Evolutionary conservation across 2,113 vertebrate species (phyloP).

Genomic region (Platichthys flesus): DNA sequence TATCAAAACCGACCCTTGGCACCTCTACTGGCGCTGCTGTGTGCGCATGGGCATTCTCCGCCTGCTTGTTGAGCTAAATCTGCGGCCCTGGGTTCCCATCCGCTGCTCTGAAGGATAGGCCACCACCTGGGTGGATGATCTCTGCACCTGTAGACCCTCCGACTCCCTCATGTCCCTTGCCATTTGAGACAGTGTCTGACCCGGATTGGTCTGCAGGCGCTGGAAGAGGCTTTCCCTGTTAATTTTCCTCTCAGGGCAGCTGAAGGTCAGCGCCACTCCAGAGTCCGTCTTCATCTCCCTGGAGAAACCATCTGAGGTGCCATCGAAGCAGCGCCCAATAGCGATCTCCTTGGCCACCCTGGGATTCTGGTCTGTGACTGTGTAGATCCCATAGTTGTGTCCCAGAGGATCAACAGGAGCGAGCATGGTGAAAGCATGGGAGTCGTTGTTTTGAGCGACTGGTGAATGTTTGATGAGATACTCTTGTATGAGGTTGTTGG

Average conservation of each 20-base stretch:
- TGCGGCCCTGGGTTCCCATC: slow-evolving; percentile 69
- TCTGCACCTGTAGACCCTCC: slow-evolving; percentile 73
- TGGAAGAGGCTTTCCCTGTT: slow-evolving; percentile 92
- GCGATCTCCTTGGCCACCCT: slow-evolving; percentile 95
- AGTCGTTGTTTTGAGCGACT: slow-evolving; percentile 81
- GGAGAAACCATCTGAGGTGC: slow-evolving; percentile 95
- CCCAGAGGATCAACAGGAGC: slow-evolving; percentile 93
- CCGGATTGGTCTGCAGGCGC: slow-evolving; percentile 88
- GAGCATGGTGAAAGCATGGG: slow-evolving; percentile 88
- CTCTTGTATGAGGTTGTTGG: slow-evolving; percentile 89
- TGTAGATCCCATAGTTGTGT: slow-evolving; percentile 99
- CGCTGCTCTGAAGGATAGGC: slow-evolving; percentile 81
- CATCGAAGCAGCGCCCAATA: slow-evolving; percentile 96
- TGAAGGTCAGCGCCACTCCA: slow-evolving; percentile 91
- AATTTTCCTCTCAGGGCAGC: slow-evolving; percentile 86
- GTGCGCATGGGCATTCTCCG: slow-evolving; percentile 63
- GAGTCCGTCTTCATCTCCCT: slow-evolving; percentile 90
- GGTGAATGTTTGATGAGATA: slow-evolving; percentile 93
- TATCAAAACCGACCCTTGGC: slow-evolving; percentile 48
- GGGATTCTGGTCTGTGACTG: slow-evolving; percentile 96
- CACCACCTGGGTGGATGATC: slow-evolving; percentile 78
- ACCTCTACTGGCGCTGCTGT: slow-evolving; percentile 72
- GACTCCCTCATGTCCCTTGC: slow-evolving; percentile 87
- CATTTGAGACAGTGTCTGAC: slow-evolving; percentile 87
- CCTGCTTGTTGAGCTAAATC: slow-evolving; percentile 70